These are phyloP conservation scores for Hypercompe scribonia DNA, from an alignment of 2,888 invertebrate species.

Conservation along the genomic window DNA sequence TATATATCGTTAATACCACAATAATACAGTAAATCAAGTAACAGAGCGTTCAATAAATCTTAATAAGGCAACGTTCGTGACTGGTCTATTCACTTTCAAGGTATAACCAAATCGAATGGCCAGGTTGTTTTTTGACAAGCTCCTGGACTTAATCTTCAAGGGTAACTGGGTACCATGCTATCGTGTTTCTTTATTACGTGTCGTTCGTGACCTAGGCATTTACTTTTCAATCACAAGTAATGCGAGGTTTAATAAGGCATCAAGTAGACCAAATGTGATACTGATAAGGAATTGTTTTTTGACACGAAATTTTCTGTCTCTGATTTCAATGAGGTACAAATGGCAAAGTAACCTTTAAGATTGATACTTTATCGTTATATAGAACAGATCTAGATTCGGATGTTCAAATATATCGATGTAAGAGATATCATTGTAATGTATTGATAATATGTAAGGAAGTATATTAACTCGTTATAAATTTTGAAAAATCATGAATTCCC, in stretches of 20 bases:
- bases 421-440: not conserved
- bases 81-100: constrained; percentile 71
- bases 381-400: not conserved
- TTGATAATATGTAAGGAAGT: not conserved
- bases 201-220: constrained; percentile 77
- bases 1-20: constrained; percentile 42
- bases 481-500: not conserved
- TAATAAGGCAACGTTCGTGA: constrained; percentile 73
- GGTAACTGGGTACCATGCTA: constrained; percentile 59
- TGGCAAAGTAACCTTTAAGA: no score
- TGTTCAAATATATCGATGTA: not conserved
- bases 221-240: constrained; percentile 54
- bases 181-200: constrained; percentile 63
- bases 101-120: constrained; percentile 64
- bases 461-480: no score
- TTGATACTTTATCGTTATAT: no score
- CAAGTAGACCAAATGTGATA: constrained; percentile 37
- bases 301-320: not conserved
- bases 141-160: constrained; percentile 67
- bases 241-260: constrained; percentile 62
- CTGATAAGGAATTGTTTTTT: not conserved
- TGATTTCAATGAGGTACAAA: no score
- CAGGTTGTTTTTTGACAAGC: constrained; percentile 69
- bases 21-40: constrained; percentile 63
- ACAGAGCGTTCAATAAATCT: constrained; percentile 65